A percentile compares a stretch with the other conserved stretches of the same genome.
Conservation (phyloP, 2,888 invertebrate genomes). For the Habroteleia sp. region DNA sequence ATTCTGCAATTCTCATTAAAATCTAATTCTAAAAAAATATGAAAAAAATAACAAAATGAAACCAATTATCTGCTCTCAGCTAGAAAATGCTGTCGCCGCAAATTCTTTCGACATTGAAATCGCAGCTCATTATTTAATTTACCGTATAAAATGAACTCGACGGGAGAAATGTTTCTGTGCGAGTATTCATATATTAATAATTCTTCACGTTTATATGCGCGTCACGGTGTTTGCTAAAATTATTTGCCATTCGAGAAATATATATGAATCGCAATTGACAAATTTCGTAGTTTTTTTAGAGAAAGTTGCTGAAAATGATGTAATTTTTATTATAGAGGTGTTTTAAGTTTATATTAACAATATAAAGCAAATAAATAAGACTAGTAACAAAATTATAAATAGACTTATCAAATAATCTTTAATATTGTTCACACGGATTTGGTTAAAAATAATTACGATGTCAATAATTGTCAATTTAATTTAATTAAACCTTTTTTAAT, state of each 20-base stretch:
- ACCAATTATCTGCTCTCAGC: background rate
- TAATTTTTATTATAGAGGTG: too few species aligned
- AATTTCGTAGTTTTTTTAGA: background rate
- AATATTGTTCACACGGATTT: too few species aligned
- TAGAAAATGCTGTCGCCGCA: slow-evolving; percentile 14
- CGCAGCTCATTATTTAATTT: slow-evolving; percentile 15
- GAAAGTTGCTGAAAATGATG: background rate
- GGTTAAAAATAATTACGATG: too few species aligned
- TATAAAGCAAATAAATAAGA: too few species aligned
- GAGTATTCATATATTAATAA: slow-evolving; percentile 13
- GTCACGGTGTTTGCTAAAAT: background rate
- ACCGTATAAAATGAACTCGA: slow-evolving; percentile 16
- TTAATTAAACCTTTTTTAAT: too few species aligned
- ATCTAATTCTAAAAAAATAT: background rate
- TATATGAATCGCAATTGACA: background rate
- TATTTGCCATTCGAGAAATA: slow-evolving; percentile 1
- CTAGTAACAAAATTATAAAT: too few species aligned
- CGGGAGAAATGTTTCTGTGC: slow-evolving; percentile 12
- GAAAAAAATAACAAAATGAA: slow-evolving; percentile 2
- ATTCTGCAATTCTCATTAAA: slow-evolving; percentile 1
- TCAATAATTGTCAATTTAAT: too few species aligned
- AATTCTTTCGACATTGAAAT: slow-evolving; percentile 36
- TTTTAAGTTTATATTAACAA: too few species aligned
- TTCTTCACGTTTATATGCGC: slow-evolving; percentile 5
- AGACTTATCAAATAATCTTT: too few species aligned